Base-by-base conservation (phyloP, 2,888 invertebrate genomes). In the Eupithecia abbreviata region DNA sequence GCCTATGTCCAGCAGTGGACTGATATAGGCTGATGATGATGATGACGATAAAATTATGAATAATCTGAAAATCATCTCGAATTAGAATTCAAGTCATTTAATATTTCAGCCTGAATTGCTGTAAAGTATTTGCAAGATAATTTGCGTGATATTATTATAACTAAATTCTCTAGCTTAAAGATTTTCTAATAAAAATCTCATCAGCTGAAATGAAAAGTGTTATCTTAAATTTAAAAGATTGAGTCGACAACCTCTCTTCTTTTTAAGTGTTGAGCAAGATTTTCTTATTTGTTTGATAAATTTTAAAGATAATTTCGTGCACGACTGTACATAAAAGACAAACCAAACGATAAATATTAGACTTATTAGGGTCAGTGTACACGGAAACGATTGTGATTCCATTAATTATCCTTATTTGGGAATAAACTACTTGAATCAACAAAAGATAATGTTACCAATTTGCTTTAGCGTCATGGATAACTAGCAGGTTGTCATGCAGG, bases 161-260 rank as follows among this genome's bases (percentile, higher is more conserved):
- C 18, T 7, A 66, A 75, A 73, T 72, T 49, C 30, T 58, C 9
- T 30, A 69, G 68, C 7, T 77, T 30, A 73, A 74, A 76, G 49
- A 71, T 49, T 42, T 74, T 73, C 71, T n/a, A n/a, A 69, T 74
- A 73, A 78, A 71, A 76, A 62, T 1, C 76, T 69, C 74, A 74
- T 78, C 73, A 74, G 74, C 62, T 67, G 6, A 78, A 74, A 76
- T 76, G 72, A 72, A 58, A 69, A 72, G 67, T 75, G 70, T 55
- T 77, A 70, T 76, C 72, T 70, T 47, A 30, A 76, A 70, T 49
- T 68, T 30, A 15, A n/a, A 72, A 68, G 47, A 18, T 13, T 13
- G 18, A 58, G 75, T 65, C 71, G 68, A 65, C 72, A 43, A 78
- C 62, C 75, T 74, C 66, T 41, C 62, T 71, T 30, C 30, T 5